Evolutionary conservation across 2,113 vertebrate genomes (phyloP), one percentile per base, ranked within the genome.

Genomic region (Myiozetetes cayanensis): DNA sequence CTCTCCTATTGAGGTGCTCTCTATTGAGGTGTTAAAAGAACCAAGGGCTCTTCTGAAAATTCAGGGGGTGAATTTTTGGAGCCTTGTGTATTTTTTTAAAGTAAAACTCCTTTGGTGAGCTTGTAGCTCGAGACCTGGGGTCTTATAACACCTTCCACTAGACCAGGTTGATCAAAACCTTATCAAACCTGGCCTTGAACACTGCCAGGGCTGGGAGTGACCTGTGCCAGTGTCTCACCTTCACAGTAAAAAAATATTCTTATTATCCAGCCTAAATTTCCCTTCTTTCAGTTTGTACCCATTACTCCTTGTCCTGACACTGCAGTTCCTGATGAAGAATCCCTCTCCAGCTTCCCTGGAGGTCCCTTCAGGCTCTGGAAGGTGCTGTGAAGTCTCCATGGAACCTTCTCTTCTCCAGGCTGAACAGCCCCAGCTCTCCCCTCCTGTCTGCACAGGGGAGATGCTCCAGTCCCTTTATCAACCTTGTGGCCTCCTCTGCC

Each of bases 301-400:
- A 31, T 44, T 65, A 31, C 41, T 31, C 14, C 63, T 22, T 65
- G 53, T 47, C 39, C 62, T 35, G 1, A 7, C 78, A 35, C 16
- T 25, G 6, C 28, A 47, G 55, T 5, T 53, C 20, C 62, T 41
- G 25, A 3, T 0, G 1, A 30, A n/a, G 2, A 0, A 0, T 47
- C 62, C 55, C 25, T 20, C 37, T 62, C 37, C 49, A 39, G 37
- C 24, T 61, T 30, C 62, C 47, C 39, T 75, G 46, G 10, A n/a
- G 23, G 44, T 18, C n/a, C 70, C 53, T 25, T 41, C 62, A 76
- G 39, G 18, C 8, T 17, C 55, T 55, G 62, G 39, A 9, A 62
- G 37, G 14, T 41, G 71, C 53, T 0, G 0, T 22, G 71, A 61
- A n/a, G 39, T 18, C n/a, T 75, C 10, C 46, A 15, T 17, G 52